Evolutionary conservation across 1,140 invertebrate species (phyloP).

Genomic region (Halesus radiatus): DNA sequence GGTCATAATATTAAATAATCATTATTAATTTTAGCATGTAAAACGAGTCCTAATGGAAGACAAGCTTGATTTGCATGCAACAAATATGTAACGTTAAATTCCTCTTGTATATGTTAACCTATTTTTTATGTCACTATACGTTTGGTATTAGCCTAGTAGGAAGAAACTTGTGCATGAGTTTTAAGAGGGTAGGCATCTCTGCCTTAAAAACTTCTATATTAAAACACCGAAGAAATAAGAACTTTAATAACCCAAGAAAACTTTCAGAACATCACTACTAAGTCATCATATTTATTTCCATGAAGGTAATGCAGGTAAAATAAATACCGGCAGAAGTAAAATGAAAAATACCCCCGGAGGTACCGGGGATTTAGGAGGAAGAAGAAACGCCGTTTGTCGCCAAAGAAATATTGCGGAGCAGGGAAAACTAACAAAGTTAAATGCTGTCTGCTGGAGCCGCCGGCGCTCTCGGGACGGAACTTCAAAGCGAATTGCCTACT

Average conservation of each 20-base stretch:
- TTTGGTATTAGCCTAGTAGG: not conserved
- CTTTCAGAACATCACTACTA: not conserved
- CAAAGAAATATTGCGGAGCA: conserved; percentile 49
- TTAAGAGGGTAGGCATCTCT: not conserved
- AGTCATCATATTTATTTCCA: conserved; percentile 6
- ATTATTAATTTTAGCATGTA: too few relatives aligned
- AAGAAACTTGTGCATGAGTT: not conserved
- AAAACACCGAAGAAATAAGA: not conserved
- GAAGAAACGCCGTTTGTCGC: conserved; percentile 4
- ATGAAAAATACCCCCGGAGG: conserved; percentile 22
- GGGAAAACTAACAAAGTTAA: conserved; percentile 43
- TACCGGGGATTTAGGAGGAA: not conserved
- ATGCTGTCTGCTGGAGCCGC: conserved; percentile 21
- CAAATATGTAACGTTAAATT: too few relatives aligned
- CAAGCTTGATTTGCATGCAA: too few relatives aligned
- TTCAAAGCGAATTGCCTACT: conserved; percentile 39
- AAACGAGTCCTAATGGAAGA: too few relatives aligned
- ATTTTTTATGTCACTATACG: too few relatives aligned
- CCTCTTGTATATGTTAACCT: too few relatives aligned
- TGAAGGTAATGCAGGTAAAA: conserved; percentile 27
- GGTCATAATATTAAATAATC: too few relatives aligned
- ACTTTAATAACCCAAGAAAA: conserved; percentile 6
- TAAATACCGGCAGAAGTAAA: conserved; percentile 26
- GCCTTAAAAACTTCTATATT: too few relatives aligned
- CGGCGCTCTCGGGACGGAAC: conserved; percentile 10